Evolutionary conservation across 2,113 vertebrate species (phyloP).

Genomic region (Phrynosoma blainvillii): DNA sequence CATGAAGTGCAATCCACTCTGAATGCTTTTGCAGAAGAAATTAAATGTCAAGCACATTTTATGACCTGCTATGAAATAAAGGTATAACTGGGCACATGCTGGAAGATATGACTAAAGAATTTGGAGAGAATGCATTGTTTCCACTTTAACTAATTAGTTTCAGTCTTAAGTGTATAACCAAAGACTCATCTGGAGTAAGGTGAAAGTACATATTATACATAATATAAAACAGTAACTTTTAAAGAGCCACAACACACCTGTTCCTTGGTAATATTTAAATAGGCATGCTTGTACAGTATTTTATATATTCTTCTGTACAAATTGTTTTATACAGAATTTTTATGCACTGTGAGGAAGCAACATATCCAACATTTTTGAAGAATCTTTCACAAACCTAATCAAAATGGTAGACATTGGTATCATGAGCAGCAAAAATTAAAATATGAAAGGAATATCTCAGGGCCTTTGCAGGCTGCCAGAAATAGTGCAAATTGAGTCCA

Average conservation of each 20-base stretch:
- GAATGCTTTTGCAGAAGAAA: constrained; percentile 56
- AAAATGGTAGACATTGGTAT: neutral
- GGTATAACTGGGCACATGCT: constrained; percentile 58
- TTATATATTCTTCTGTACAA: neutral
- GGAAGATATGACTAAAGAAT: constrained; percentile 57
- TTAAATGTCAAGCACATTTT: constrained; percentile 53
- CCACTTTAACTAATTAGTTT: constrained; percentile 50
- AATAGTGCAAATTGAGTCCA: too few relatives aligned
- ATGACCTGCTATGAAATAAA: constrained; percentile 52
- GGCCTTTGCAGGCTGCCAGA: too few relatives aligned
- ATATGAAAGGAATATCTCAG: neutral
- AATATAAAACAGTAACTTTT: neutral
- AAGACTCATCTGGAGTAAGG: constrained; percentile 10
- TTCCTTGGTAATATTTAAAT: neutral
- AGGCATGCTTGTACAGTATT: neutral
- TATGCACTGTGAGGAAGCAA: neutral
- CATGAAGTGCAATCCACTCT: constrained; percentile 30
- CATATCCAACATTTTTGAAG: neutral
- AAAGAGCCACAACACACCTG: neutral
- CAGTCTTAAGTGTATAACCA: constrained; percentile 26
- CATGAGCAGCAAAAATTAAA: neutral
- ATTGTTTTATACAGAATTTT: neutral
- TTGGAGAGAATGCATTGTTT: constrained; percentile 55
- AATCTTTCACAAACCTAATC: neutral
- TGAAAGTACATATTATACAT: constrained; percentile 11